Conservation (phyloP, 2,888 invertebrate species). For the Agrochola macilenta region DNA sequence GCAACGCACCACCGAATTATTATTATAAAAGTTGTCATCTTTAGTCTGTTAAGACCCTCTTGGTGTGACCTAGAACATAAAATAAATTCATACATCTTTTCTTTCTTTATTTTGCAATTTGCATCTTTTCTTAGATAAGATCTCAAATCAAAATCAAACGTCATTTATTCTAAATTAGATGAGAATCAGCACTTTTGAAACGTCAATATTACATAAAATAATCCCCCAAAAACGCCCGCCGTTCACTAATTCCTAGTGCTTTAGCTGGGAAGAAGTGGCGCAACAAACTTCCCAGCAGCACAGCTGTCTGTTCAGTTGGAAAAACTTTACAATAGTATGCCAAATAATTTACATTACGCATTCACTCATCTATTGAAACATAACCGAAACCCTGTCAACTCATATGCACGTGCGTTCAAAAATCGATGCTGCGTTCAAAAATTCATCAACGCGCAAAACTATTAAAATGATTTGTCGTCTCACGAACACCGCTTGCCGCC, state of each 20-base stretch:
- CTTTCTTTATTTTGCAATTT: not conserved
- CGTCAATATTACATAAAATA: too few relatives aligned
- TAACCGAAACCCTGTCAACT: not conserved
- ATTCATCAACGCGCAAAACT: slow-evolving; percentile 60
- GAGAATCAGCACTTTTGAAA: too few relatives aligned
- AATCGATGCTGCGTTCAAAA: slow-evolving; percentile 49
- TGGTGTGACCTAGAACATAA: not conserved
- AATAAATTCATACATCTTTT: not conserved
- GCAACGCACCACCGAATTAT: not conserved
- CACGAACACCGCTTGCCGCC: slow-evolving; percentile 57
- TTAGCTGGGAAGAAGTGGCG: too few relatives aligned
- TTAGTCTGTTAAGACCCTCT: not conserved
- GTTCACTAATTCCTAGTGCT: too few relatives aligned
- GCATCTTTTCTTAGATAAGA: not conserved
- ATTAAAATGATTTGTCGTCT: slow-evolving; percentile 66
- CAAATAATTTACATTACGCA: not conserved
- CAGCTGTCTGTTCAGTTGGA: too few relatives aligned
- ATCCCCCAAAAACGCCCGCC: too few relatives aligned
- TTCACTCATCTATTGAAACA: not conserved
- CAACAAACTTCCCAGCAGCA: too few relatives aligned
- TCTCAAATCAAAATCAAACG: too few relatives aligned
- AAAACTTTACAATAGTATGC: too few relatives aligned
- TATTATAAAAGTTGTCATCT: too few relatives aligned
- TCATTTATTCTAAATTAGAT: too few relatives aligned
- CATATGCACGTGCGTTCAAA: slow-evolving; percentile 26